Conservation (phyloP, 2,113 vertebrate genomes). For the Prunella fulvescens region DNA sequence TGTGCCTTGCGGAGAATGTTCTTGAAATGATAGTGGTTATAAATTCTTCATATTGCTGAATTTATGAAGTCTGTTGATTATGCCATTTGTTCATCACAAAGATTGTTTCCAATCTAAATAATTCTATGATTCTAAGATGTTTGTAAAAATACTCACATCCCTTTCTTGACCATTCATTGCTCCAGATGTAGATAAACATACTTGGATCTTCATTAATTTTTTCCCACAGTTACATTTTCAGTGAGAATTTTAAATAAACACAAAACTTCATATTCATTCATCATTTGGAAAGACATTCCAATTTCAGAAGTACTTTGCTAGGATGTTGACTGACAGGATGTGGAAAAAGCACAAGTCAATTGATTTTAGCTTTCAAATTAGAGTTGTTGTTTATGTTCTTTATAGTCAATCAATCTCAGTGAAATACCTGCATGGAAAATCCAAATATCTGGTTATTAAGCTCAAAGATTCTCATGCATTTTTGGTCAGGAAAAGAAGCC, state of each 20-base stretch:
- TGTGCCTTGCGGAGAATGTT: neutral
- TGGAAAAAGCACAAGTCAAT: neutral
- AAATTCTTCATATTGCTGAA: neutral
- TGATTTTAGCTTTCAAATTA: neutral
- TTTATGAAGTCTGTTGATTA: neutral
- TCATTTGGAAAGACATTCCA: neutral
- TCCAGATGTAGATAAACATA: neutral
- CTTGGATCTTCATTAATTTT: neutral
- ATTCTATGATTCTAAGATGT: neutral
- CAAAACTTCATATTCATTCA: neutral
- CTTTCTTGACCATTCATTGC: neutral
- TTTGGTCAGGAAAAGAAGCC: neutral
- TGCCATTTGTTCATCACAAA: neutral
- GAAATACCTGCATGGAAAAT: neutral
- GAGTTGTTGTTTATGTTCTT: neutral
- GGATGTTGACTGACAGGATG: neutral
- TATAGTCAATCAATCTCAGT: neutral
- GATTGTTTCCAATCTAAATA: neutral
- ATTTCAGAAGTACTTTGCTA: neutral
- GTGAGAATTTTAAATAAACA: neutral
- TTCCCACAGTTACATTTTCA: neutral
- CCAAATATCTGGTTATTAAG: neutral
- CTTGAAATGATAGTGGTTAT: neutral
- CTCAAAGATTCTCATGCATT: neutral
- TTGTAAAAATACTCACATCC: neutral